Evolutionary conservation across 2,888 invertebrate genomes (phyloP).

Genomic region (Cetonia aurata): DNA sequence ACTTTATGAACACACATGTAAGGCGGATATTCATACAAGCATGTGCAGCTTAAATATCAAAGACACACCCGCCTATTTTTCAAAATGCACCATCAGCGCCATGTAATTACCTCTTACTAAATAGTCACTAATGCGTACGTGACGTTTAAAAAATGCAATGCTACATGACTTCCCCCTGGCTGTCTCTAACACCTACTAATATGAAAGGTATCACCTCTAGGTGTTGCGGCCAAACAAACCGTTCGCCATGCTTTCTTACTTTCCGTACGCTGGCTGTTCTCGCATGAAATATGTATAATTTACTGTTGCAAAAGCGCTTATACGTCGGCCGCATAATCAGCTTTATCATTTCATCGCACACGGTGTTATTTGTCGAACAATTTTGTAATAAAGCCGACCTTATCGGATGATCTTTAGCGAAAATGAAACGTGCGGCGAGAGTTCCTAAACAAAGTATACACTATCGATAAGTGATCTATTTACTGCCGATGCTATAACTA

Average conservation of each 20-base stretch:
- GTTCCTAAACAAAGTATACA: conserved; percentile 12
- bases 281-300: conserved; percentile 28
- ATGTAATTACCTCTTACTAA: neutral
- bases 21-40: no score
- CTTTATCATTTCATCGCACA: conserved; percentile 53
- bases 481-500: conserved; percentile 18
- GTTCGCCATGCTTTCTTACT: neutral
- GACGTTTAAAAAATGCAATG: conserved; percentile 12
- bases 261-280: neutral
- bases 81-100: no score
- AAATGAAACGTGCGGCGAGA: conserved; percentile 21
- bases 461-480: conserved; percentile 21
- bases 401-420: conserved; percentile 43
- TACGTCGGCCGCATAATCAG: conserved; percentile 51
- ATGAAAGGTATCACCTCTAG: conserved; percentile 29
- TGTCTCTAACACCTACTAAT: conserved; percentile 13
- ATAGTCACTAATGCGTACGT: conserved; percentile 4
- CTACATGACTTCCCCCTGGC: conserved; percentile 26
- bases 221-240: conserved; percentile 24
- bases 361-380: conserved; percentile 55
- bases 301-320: conserved; percentile 25
- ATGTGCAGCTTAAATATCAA: no score
- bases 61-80: no score
- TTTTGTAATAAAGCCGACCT: conserved; percentile 49
- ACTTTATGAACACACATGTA: no score